Evolutionary conservation across 1,140 invertebrate species (phyloP).

Genomic region (Onthophagus taurus): DNA sequence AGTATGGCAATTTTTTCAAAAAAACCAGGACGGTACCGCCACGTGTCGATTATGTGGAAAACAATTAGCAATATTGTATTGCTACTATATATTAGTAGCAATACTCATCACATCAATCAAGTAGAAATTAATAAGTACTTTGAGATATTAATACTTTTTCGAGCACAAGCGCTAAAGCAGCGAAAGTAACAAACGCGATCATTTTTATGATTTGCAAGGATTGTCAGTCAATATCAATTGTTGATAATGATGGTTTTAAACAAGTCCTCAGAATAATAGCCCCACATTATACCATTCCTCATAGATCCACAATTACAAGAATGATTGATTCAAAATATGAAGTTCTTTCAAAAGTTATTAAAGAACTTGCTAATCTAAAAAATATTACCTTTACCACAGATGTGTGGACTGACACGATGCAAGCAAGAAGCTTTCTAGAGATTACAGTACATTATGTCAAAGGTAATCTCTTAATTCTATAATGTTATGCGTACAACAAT

Average conservation of each 20-base stretch:
- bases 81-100: no score
- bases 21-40: no score
- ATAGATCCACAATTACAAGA: conserved; percentile 22
- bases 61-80: no score
- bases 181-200: conserved; percentile 21
- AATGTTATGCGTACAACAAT: conserved; percentile 19
- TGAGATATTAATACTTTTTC: no score
- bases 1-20: no score
- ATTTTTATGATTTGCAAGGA: conserved; percentile 36
- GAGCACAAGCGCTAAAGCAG: no score
- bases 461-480: conserved; percentile 14
- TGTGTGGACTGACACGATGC: no score
- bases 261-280: conserved; percentile 31
- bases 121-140: no score
- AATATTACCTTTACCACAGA: conserved; percentile 25
- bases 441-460: conserved; percentile 23
- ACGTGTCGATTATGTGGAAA: no score
- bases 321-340: conserved; percentile 33
- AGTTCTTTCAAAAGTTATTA: conserved; percentile 22
- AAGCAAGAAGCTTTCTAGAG: conserved; percentile 25
- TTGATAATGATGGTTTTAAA: conserved; percentile 36
- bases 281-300: conserved; percentile 35
- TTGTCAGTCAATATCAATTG: conserved; percentile 31
- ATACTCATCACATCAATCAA: no score
- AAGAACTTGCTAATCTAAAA: conserved; percentile 16